Percentiles rank a stretch among this genome's conserved stretches.
These are phyloP conservation scores for Drosophila histrio DNA, from an alignment of 2,888 invertebrate species.

Conservation along the genomic window DNA sequence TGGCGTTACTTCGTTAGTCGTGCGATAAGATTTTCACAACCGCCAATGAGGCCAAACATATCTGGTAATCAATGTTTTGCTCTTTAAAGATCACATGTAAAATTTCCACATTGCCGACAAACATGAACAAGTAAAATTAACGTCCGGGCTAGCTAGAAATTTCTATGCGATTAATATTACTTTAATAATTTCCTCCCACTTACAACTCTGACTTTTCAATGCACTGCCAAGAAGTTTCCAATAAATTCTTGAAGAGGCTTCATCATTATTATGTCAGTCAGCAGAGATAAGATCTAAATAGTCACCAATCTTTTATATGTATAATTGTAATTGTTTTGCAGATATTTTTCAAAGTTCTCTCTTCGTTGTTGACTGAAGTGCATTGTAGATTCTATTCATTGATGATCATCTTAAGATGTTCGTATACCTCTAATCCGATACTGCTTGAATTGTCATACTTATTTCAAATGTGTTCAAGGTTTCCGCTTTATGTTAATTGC, in stretches of 20 bases:
- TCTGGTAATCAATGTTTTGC: constrained; percentile 13
- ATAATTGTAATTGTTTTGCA: too few relatives aligned
- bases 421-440: not conserved
- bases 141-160: not conserved
- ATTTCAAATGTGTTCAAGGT: not conserved
- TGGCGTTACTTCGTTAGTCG: constrained; percentile 78
- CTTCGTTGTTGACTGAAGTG: too few relatives aligned
- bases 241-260: too few relatives aligned
- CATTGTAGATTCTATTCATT: too few relatives aligned
- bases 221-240: too few relatives aligned
- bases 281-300: too few relatives aligned
- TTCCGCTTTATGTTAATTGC: constrained; percentile 3
- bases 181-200: not conserved
- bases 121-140: constrained; percentile 5
- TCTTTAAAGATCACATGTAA: constrained; percentile 24
- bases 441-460: not conserved
- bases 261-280: too few relatives aligned
- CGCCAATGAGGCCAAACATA: constrained; percentile 2
- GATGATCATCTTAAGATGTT: not conserved
- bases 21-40: constrained; percentile 67
- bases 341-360: too few relatives aligned
- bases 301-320: too few relatives aligned
- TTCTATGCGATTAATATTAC: not conserved
- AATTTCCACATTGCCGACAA: not conserved
- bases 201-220: too few relatives aligned